Conservation (phyloP, 2,113 vertebrate species). For the Platichthys flesus region DNA sequence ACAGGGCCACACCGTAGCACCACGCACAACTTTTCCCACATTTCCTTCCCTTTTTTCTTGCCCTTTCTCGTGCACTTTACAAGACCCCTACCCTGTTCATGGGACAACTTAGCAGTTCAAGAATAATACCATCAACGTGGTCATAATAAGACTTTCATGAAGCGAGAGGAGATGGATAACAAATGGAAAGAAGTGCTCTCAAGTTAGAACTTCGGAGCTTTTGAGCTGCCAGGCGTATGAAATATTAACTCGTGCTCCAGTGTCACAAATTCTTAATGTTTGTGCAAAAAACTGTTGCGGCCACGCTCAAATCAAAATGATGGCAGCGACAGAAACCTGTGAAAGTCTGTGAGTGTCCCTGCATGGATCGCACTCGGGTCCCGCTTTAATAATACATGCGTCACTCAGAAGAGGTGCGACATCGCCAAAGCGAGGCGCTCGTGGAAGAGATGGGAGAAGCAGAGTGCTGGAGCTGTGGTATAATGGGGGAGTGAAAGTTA, state of each 20-base stretch:
- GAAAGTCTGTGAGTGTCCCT: constrained; percentile 69
- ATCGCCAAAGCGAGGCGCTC: constrained; percentile 28
- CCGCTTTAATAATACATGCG: constrained; percentile 75
- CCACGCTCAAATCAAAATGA: constrained; percentile 71
- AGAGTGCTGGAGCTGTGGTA: constrained; percentile 35
- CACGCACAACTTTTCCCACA: constrained; percentile 15
- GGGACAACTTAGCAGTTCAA: constrained; percentile 16
- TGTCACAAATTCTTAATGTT: constrained; percentile 64
- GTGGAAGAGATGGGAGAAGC: constrained; percentile 8
- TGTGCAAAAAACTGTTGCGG: constrained; percentile 26
- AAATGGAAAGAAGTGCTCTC: constrained; percentile 54
- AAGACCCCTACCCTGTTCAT: constrained; percentile 13
- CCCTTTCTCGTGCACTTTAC: constrained; percentile 38
- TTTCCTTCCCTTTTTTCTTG: not conserved
- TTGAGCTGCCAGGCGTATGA: constrained; percentile 40
- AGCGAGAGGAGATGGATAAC: constrained; percentile 33
- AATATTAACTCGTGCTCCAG: constrained; percentile 65
- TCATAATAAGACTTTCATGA: constrained; percentile 59
- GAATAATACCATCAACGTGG: constrained; percentile 33
- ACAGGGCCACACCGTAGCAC: constrained; percentile 17
- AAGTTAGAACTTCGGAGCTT: constrained; percentile 37
- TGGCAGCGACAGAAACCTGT: constrained; percentile 68
- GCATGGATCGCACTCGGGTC: constrained; percentile 51
- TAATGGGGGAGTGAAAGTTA: not conserved
- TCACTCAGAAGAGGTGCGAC: constrained; percentile 59